Base-by-base conservation (phyloP, 2,797 vertebrate genomes). In the Crenuchus spilurus region DNA sequence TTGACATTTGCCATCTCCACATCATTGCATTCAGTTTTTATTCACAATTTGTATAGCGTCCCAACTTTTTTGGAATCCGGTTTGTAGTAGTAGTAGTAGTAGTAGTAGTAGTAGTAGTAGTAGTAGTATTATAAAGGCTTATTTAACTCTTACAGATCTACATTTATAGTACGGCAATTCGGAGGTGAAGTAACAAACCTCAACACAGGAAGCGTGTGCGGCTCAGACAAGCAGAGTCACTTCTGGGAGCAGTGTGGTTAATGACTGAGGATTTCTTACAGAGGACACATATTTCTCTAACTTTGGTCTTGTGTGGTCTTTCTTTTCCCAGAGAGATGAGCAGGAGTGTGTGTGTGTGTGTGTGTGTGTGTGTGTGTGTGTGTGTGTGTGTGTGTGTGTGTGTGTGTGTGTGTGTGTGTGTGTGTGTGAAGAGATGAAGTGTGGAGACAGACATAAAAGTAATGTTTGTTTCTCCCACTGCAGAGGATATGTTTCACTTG, bases 221-320 rank as follows among this genome's bases (percentile, higher is more conserved):
- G 51, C 24, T 11, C 20, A 5, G 49, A 41, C 31, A 31, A 16
- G 35, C 44, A 33, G 31, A 48, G 33, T n/a, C 48, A 55, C 31
- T 65, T 81, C 51, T 69, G 58, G 31, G 57, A 60, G 26, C 68
- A 78, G 41, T 42, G 72, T 3, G 3, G 13, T 10, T 58, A 77
- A 77, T 63, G 30, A 57, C 61, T 58, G 46, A 35, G 55, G 46
- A 62, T 51, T 61, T 13, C 35, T 22, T 31, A 31, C 46, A 71
- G 58, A 37, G 35, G 37, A 33, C 44, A 41, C 44, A 66, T 48
- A 68, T 41, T 65, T n/a, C 22, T 31, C 24, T 22, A 42, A 35
- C 42, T 74, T 78, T 76, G 60, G 75, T 44, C 51, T 72, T 69
- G 48, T 66, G 49, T 69, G 68, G 58, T 70, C 52, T 64, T 14